Evolutionary conservation across 2,888 invertebrate genomes (phyloP), one percentile per base, ranked within the genome.

Genomic region (Standfussiana lucernea): DNA sequence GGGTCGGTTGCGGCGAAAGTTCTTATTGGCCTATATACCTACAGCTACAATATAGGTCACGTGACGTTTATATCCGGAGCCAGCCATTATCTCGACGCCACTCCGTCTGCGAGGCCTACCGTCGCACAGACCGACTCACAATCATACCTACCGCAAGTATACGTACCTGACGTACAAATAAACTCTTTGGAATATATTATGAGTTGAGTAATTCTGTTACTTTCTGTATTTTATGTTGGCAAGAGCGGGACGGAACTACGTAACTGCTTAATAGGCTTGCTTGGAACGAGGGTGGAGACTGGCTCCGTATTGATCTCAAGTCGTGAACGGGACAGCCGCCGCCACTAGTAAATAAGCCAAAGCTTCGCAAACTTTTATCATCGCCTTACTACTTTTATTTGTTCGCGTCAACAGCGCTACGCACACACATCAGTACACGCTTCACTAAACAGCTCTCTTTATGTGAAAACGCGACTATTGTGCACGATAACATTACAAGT

Each of bases 281-380:
- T 86, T 84, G 87, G 88, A 80, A 85, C 86, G 89, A 90, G 93
- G 92, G 92, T 90, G 93, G 93, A 93, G 93, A 92, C 93, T 93
- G 61, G 90, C 93, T 93, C 91, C 91, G 95, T 96, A 96, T 96
- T 94, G 95, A 96, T 95, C 95, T 93, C 87, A 88, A 92, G 92
- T 91, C 89, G 91, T 90, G 91, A 91, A 89, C 91, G 89, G 91
- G 90, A 90, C 91, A 90, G 91, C 84, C 86, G 90, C 89, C 90
- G 89, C 83, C 89, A 89, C 88, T 90, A 91, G 90, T 93, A 92
- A 94, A 94, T 92, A 93, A 90, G 89, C 86, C 86, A 87, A 90
- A 89, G 89, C 88, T 91, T 89, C 80, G 85, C 86, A 84, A 92
- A 92, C 89, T 92, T 87, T 87, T 88, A 80, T 85, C 86, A 83